phyloP scores from a whole-genome alignment of 2,888 invertebrate species.

The Pammene aurita region DNA sequence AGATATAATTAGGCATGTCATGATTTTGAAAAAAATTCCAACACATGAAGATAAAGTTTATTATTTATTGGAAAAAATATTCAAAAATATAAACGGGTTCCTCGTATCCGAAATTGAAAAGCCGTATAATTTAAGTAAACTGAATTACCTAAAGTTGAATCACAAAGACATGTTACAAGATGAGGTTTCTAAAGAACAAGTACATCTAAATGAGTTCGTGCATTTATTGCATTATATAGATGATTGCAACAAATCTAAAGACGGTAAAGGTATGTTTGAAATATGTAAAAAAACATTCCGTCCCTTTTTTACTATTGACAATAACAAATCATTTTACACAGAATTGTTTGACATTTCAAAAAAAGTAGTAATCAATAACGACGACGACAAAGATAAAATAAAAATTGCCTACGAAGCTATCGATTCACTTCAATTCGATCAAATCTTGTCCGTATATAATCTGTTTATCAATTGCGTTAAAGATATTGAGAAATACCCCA shows the following conservation, averaged over 20 bases:
- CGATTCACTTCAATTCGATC: conserved; percentile 48
- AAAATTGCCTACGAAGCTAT: conserved; percentile 44
- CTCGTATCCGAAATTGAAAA: conserved; percentile 52
- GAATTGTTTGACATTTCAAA: conserved; percentile 45
- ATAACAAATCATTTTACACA: conserved; percentile 52
- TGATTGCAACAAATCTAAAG: conserved; percentile 26
- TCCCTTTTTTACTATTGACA: conserved; percentile 49
- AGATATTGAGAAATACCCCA: conserved; percentile 43
- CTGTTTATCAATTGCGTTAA: conserved; percentile 44
- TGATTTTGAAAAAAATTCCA: conserved; percentile 52
- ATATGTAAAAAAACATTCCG: conserved; percentile 51
- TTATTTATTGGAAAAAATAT: conserved; percentile 51
- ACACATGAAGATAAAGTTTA: conserved; percentile 47
- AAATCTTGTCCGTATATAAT: conserved; percentile 45
- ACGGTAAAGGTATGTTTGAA: conserved; percentile 27
- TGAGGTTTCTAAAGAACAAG: conserved; percentile 46
- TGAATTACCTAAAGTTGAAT: conserved; percentile 53
- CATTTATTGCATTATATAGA: conserved; percentile 47
- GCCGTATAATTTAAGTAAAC: conserved; percentile 49
- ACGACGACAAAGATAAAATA: conserved; percentile 44
- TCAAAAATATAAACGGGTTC: conserved; percentile 52
- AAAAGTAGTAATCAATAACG: conserved; percentile 46
- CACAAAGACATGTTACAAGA: conserved; percentile 50
- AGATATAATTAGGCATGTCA: conserved; percentile 51
- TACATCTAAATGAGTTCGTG: conserved; percentile 51